phyloP scores from a whole-genome alignment of 2,888 invertebrate genomes.

The Trilocha varians region DNA sequence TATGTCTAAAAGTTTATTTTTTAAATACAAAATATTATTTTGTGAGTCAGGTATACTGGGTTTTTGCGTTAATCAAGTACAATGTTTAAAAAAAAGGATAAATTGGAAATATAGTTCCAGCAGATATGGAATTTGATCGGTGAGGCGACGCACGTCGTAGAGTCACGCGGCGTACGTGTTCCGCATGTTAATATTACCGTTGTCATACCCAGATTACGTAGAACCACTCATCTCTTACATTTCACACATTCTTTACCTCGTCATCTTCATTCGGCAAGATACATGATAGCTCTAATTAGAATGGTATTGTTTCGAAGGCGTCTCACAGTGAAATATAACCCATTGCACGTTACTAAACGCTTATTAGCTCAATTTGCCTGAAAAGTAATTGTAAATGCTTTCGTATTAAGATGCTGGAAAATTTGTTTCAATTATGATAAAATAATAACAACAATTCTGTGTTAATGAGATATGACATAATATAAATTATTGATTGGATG shows the following conservation, averaged over 20 bases:
- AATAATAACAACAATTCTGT: no score
- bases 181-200: conserved; percentile 30
- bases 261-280: conserved; percentile 9
- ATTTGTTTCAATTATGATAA: no score
- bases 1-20: no score
- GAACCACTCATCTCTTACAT: conserved; percentile 23
- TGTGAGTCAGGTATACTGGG: no score
- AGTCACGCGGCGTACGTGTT: conserved; percentile 48
- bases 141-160: conserved; percentile 41
- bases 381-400: no score
- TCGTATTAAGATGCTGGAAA: no score
- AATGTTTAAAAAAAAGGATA: conserved; percentile 51
- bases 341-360: conserved; percentile 22
- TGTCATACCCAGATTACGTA: conserved; percentile 30
- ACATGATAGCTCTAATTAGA: conserved; percentile 19
- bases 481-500: no score
- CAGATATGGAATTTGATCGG: conserved; percentile 34
- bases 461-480: no score
- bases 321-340: conserved; percentile 26
- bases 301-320: conserved; percentile 24
- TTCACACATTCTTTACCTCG: conserved; percentile 13
- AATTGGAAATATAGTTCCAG: conserved; percentile 45
- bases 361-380: conserved; percentile 15
- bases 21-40: no score
- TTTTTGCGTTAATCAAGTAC: no score